Percentiles rank a stretch among this genome's conserved stretches.
These are phyloP conservation scores for Lithobius niger DNA, from an alignment of 1,140 invertebrate species.

Conservation along the genomic window DNA sequence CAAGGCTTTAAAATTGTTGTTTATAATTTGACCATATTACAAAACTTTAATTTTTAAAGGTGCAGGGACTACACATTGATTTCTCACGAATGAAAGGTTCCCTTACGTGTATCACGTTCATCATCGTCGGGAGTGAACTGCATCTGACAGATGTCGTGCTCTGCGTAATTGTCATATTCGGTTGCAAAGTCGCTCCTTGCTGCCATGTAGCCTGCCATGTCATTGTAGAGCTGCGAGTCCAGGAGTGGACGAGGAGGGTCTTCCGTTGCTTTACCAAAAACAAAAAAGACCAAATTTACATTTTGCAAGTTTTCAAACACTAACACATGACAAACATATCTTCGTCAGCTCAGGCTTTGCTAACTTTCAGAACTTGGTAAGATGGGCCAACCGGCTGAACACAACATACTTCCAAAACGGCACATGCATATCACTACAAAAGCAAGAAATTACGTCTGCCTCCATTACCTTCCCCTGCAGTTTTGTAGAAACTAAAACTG, in stretches of 20 bases:
- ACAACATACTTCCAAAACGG: too few species aligned
- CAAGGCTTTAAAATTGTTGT: too few species aligned
- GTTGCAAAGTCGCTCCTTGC: conserved; percentile 73
- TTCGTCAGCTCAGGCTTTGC: not conserved
- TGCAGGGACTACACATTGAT: conserved; percentile 32
- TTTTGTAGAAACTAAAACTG: too few species aligned
- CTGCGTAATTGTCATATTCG: conserved; percentile 69
- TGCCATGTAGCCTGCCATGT: conserved; percentile 66
- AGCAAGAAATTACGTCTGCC: too few species aligned
- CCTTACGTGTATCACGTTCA: conserved; percentile 29
- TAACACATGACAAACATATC: conserved; percentile 18
- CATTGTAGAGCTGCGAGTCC: conserved; percentile 36
- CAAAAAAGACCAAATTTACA: too few species aligned
- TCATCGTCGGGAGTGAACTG: conserved; percentile 37
- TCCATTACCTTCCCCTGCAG: too few species aligned
- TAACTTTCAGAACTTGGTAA: not conserved
- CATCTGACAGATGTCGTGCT: conserved; percentile 51
- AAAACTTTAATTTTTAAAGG: too few species aligned
- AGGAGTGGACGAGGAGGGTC: conserved; percentile 52
- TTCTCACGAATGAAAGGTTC: conserved; percentile 33
- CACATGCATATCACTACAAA: too few species aligned
- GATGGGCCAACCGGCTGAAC: too few species aligned
- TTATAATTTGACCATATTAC: too few species aligned
- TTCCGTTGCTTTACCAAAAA: conserved; percentile 25
- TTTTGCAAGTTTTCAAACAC: conserved; percentile 24